These are phyloP conservation scores for Kryptopterus vitreolus DNA, from an alignment of 2,797 vertebrate genomes.

Conservation along the genomic window DNA sequence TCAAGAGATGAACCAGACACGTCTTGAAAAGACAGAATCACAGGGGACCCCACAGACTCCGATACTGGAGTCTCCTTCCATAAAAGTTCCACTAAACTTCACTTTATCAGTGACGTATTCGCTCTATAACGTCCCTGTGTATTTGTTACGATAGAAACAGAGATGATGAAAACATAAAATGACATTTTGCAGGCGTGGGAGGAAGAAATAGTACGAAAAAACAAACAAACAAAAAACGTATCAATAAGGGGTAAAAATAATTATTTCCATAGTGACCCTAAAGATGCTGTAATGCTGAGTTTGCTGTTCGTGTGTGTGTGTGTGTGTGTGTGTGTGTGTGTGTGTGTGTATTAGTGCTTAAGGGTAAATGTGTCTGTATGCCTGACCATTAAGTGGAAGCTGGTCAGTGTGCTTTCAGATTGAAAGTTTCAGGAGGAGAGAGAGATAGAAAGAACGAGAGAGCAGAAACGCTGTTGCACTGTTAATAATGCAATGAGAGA, in stretches of 20 bases:
- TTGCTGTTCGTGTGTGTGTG: not conserved
- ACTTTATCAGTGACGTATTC: not conserved
- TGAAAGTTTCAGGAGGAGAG: not conserved
- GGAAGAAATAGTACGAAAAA: not conserved
- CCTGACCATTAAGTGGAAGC: constrained; percentile 35
- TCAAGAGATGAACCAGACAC: not conserved
- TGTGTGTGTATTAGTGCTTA: constrained; percentile 27
- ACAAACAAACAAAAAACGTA: not conserved
- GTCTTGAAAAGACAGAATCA: not conserved
- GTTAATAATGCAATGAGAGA: too few relatives aligned
- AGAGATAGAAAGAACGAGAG: not conserved
- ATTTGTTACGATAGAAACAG: not conserved
- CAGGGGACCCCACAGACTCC: not conserved
- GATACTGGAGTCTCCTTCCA: not conserved
- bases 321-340: not conserved
- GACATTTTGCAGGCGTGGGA: too few relatives aligned
- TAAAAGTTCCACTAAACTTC: not conserved
- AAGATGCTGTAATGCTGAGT: not conserved
- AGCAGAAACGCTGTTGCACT: too few relatives aligned
- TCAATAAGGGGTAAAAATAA: not conserved
- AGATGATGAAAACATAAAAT: too few relatives aligned
- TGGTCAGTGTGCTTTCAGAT: constrained; percentile 47
- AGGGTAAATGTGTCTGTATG: constrained; percentile 35
- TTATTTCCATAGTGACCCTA: not conserved
- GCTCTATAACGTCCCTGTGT: not conserved